Evolutionary conservation across 2,888 invertebrate species (phyloP), one percentile per base, ranked within the genome.

Genomic region (Teleogryllus oceanicus): DNA sequence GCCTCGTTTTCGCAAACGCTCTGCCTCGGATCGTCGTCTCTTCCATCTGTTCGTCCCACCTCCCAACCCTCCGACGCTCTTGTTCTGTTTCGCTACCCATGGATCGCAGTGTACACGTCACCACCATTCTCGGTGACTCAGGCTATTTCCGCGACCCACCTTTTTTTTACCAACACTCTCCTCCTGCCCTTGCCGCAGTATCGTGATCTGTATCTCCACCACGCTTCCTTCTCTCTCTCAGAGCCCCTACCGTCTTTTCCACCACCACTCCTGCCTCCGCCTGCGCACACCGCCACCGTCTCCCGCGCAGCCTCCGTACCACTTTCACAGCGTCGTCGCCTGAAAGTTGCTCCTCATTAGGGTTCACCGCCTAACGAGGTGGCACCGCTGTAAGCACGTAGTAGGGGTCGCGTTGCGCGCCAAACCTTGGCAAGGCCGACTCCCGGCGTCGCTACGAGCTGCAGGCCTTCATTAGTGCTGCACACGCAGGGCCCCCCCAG

Each of bases 331-430:
- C 37, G 37, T 5, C 37, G 37, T 37, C 37, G 37, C 62, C 62
- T n/a, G 62, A 62, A 62, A 62, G 62, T 62, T 62, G 62, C 62
- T 13, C 62, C 62, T 62, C 62, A 62, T 62, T 62, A 62, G 62
- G 62, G 62, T 62, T 13, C 16, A 16, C 13, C 62, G 13, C 16
- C 62, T 62, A 62, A 62, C 62, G 62, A 62, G 62, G 62, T n/a
- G 62, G 62, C 62, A 5, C 13, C 62, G 62, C 62, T 4, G 62
- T 62, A 8, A 62, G 62, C 62, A 62, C 62, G 62, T 62, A 62
- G 62, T 62, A 62, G n/a, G 62, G 16, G 62, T 62, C 13, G 62
- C 16, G 62, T 62, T 18, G 62, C 16, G 16, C 13, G 62, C 13
- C 62, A 62, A n/a, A n/a, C 62, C n/a, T n/a, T n/a, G 62, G 13